A percentile compares a stretch with the other conserved stretches of the same genome.
Conservation (phyloP, 2,113 vertebrate species). For the Caranx melampygus region DNA sequence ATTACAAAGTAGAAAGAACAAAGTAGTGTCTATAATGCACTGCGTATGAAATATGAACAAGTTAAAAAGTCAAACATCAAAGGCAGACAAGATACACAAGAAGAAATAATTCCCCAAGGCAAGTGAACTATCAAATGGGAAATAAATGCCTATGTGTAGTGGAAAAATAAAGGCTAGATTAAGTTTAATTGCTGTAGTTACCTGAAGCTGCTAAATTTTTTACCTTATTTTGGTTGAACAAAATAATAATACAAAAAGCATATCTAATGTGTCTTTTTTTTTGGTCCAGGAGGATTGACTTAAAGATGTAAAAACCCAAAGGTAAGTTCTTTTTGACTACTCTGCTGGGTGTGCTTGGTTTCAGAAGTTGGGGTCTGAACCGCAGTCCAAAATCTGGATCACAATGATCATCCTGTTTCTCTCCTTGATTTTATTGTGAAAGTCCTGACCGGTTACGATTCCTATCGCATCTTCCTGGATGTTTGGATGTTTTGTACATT, state of each 20-base stretch:
- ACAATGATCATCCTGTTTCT: too few species aligned
- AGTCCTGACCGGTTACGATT: too few species aligned
- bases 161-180: conserved; percentile 44
- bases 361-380: too few species aligned
- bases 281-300: too few species aligned
- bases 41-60: conserved; percentile 25
- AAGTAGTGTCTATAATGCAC: conserved; percentile 54
- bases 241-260: neutral
- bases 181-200: conserved; percentile 62
- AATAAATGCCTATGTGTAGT: conserved; percentile 33
- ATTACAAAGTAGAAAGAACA: conserved; percentile 48
- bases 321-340: too few species aligned
- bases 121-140: conserved; percentile 32
- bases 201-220: conserved; percentile 35
- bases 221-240: conserved; percentile 36
- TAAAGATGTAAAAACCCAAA: too few species aligned
- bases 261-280: too few species aligned
- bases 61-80: conserved; percentile 60
- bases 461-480: too few species aligned
- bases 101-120: conserved; percentile 47
- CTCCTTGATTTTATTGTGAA: too few species aligned
- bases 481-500: too few species aligned
- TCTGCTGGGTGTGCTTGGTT: too few species aligned
- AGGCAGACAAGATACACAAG: conserved; percentile 41
- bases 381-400: too few species aligned